These are phyloP conservation scores for Aspidiotus rigidus DNA, from an alignment of 2,888 invertebrate species.

Conservation along the genomic window DNA sequence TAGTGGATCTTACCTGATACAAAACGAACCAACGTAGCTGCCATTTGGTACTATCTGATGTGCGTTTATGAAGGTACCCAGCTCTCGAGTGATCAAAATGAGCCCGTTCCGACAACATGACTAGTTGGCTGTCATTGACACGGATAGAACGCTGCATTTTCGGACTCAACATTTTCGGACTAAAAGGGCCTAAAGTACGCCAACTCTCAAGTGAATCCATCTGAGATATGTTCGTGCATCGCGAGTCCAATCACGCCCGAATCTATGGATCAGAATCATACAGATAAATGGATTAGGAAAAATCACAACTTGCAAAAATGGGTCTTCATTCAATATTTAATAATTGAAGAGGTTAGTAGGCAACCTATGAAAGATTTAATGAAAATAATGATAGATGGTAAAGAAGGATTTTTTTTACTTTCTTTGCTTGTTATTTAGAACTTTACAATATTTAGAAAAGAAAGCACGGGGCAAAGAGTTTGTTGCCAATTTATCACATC, in stretches of 20 bases:
- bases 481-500: no score
- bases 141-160: conserved; percentile 78
- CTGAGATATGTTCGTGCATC: background rate
- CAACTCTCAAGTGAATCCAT: conserved; percentile 17
- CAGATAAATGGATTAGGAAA: no score
- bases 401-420: no score
- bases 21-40: conserved; percentile 72
- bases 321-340: no score
- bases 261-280: no score
- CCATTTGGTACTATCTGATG: conserved; percentile 80
- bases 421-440: no score
- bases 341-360: no score
- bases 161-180: conserved; percentile 58
- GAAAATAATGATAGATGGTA: no score
- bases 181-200: conserved; percentile 24
- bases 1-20: conserved; percentile 60
- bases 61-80: conserved; percentile 76
- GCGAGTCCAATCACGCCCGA: background rate
- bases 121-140: conserved; percentile 73
- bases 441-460: no score
- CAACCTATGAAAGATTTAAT: no score
- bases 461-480: no score
- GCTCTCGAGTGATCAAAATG: conserved; percentile 71
- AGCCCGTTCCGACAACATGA: conserved; percentile 77
- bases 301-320: no score